Percentiles rank a stretch among this genome's conserved stretches.
These are phyloP conservation scores for Unio pictorum DNA, from an alignment of 2,888 invertebrate genomes.

Conservation along the genomic window DNA sequence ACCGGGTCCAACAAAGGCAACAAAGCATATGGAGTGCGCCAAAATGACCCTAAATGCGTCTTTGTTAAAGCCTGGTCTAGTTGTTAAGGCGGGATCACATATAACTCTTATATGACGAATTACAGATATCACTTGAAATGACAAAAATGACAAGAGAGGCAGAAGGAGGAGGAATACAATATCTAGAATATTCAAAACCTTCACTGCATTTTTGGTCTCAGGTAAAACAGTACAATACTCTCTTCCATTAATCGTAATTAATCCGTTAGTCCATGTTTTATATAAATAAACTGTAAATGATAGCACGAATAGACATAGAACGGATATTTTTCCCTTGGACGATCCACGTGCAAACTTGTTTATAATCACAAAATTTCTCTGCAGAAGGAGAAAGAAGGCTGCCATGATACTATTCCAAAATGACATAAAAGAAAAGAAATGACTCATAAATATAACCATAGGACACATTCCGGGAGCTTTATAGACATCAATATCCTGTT, in stretches of 20 bases:
- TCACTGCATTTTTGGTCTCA: slow-evolving; percentile 46
- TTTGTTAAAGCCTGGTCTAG: slow-evolving; percentile 20
- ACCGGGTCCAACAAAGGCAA: slow-evolving; percentile 46
- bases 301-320: slow-evolving; percentile 37
- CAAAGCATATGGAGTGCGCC: slow-evolving; percentile 40
- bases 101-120: slow-evolving; percentile 12
- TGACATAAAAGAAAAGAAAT: slow-evolving; percentile 53
- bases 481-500: slow-evolving; percentile 46
- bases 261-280: slow-evolving; percentile 56
- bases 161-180: slow-evolving; percentile 42
- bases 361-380: slow-evolving; percentile 17
- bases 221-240: slow-evolving; percentile 45
- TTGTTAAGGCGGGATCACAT: slow-evolving; percentile 8
- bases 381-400: slow-evolving; percentile 34
- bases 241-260: slow-evolving; percentile 23
- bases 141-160: slow-evolving; percentile 43
- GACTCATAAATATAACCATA: slow-evolving; percentile 48
- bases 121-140: slow-evolving; percentile 36
- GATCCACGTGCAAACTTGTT: slow-evolving; percentile 32
- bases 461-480: slow-evolving; percentile 52
- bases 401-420: slow-evolving; percentile 44
- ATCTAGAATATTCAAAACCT: slow-evolving; percentile 46
- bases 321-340: slow-evolving; percentile 35
- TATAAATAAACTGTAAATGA: slow-evolving; percentile 52
- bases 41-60: slow-evolving; percentile 42